Conservation (phyloP, 1,140 invertebrate species). For the Ooceraea biroi region DNA sequence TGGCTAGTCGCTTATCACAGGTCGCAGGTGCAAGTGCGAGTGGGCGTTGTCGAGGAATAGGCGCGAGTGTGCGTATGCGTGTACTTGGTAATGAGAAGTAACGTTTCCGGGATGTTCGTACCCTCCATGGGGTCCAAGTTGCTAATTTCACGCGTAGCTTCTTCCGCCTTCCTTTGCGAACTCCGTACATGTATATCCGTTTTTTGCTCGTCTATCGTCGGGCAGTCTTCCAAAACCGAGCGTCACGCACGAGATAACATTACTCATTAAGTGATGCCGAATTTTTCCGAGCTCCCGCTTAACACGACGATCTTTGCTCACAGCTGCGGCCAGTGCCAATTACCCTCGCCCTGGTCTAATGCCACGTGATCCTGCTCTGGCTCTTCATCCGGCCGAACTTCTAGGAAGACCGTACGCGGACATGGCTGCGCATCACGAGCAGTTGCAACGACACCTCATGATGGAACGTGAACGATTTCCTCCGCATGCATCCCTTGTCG, state of each 20-base stretch:
- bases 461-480: constrained; percentile 92
- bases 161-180: constrained; percentile 31
- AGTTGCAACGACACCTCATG: constrained; percentile 94
- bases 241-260: background rate
- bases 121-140: constrained; percentile 2
- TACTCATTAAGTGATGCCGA: constrained; percentile 1
- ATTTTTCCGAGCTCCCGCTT: too few species aligned
- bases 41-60: constrained; percentile 61
- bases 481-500: constrained; percentile 89
- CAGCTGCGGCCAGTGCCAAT: constrained; percentile 87
- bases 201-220: background rate
- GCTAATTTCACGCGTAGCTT: constrained; percentile 17
- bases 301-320: constrained; percentile 19
- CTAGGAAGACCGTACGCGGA: constrained; percentile 93
- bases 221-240: background rate
- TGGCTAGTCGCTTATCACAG: constrained; percentile 54
- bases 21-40: constrained; percentile 66
- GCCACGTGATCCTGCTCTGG: constrained; percentile 88
- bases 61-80: constrained; percentile 54
- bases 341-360: constrained; percentile 89
- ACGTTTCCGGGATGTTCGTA: background rate
- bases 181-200: constrained; percentile 9
- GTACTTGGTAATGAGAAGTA: constrained; percentile 34
- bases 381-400: constrained; percentile 91
- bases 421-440: constrained; percentile 94